Evolutionary conservation across 2,888 invertebrate species (phyloP), one percentile per base, ranked within the genome.

Genomic region (Trilocha varians): DNA sequence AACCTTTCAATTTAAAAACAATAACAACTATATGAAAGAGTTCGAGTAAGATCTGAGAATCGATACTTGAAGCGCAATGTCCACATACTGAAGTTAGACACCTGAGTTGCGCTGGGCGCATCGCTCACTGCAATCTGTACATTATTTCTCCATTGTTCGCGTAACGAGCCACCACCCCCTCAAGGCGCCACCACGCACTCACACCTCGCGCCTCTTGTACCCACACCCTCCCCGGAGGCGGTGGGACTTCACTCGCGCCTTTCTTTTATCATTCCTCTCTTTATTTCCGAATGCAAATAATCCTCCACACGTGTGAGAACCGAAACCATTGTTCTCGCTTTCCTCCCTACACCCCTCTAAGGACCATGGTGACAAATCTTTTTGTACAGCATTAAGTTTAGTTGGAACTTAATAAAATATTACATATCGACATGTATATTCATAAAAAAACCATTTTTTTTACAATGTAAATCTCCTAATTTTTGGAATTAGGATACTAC

Each of bases 281-380:
- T 85, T 84, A 84, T 85, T 84, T 85, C 87, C 87, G 87, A 87
- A 87, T 87, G 87, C 87, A 87, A 87, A 87, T 87, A 87, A 86
- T 86, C 86, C 85, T 85, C 86, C 86, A 84, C 85, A 86, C 86
- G 87, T 86, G 86, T 87, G 86, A 86, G 87, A 87, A 86, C 85
- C 84, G 84, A 86, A 86, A 85, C 85, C 86, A 85, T 85, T 85
- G 86, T 85, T 85, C 84, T 80, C 80, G 76, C 82, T 78, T 72
- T 72, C 78, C 78, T 65, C 69, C 64, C 65, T 59, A 56, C 66
- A 71, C 62, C 68, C 71, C 78, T 65, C 69, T 67, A 76, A 78
- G 78, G 78, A 80, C 82, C 79, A 83, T 80, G 82, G 82, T 82
- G 84, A 84, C 83, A 83, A 79, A 84, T 84, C 80, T 80, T 79